phyloP scores from a whole-genome alignment of 1,140 invertebrate genomes.

The Neuroterus valhalla region DNA sequence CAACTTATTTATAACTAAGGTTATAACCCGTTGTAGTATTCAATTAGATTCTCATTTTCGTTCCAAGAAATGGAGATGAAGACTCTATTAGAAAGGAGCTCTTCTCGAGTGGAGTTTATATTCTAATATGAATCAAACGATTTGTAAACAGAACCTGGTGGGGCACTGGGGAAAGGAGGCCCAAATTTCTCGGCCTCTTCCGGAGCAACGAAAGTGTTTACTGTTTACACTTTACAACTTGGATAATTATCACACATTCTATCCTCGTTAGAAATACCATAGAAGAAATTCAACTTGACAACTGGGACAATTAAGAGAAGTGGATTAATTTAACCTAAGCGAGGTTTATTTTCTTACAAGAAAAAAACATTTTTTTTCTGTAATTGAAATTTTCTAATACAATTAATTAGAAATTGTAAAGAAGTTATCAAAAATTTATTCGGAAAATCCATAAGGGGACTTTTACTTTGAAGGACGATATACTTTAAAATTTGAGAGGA shows the following conservation, averaged over 20 bases:
- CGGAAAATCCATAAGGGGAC: too few relatives aligned
- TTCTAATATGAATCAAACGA: conserved; percentile 67
- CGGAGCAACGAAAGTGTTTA: conserved; percentile 67
- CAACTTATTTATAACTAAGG: neutral
- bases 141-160: conserved; percentile 47
- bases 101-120: conserved; percentile 37
- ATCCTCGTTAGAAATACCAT: conserved; percentile 51
- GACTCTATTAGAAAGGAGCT: conserved; percentile 35
- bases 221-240: conserved; percentile 12
- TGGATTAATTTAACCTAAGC: too few relatives aligned
- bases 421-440: neutral
- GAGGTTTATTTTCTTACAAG: too few relatives aligned
- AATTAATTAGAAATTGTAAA: too few relatives aligned
- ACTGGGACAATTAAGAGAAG: neutral
- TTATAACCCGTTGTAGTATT: neutral
- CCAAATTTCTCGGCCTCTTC: conserved; percentile 39
- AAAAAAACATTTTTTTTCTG: too few relatives aligned
- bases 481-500: neutral
- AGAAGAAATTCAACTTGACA: conserved; percentile 35
- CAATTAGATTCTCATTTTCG: neutral
- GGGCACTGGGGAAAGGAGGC: conserved; percentile 36
- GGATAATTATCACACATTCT: conserved; percentile 37
- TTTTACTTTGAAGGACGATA: neutral
- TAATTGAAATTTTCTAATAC: too few relatives aligned
- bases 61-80: neutral